Evolutionary conservation across 2,888 invertebrate species (phyloP).

Genomic region (Teleogryllus oceanicus): DNA sequence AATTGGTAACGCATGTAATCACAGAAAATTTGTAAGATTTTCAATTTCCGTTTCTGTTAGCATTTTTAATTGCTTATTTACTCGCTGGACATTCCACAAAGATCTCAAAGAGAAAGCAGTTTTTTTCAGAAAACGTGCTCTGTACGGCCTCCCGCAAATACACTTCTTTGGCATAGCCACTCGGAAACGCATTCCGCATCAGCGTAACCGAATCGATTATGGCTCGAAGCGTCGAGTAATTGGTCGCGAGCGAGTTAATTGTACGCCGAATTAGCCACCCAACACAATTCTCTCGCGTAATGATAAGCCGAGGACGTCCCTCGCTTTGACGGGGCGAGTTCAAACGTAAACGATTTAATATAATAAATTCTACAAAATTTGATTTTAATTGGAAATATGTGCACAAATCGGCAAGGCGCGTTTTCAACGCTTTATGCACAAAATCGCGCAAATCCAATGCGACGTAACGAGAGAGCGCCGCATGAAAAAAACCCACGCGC

Average conservation of each 20-base stretch:
- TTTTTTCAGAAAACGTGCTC: too few relatives aligned
- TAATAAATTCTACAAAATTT: conserved; percentile 10
- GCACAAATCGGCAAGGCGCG: conserved; percentile 6
- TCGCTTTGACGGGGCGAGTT: background rate
- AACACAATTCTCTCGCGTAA: background rate
- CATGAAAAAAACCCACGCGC: background rate
- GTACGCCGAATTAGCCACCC: background rate
- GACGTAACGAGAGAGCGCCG: background rate
- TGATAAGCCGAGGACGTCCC: background rate
- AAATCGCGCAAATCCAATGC: background rate
- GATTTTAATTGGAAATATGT: conserved; percentile 18
- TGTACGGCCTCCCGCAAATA: background rate
- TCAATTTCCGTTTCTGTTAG: too few relatives aligned
- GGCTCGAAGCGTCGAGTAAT: background rate
- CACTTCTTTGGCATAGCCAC: background rate
- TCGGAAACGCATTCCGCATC: background rate
- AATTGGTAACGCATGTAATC: too few relatives aligned
- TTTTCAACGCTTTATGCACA: conserved; percentile 1
- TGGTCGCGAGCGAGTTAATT: conserved; percentile 5
- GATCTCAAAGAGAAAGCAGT: too few relatives aligned
- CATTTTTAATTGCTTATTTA: too few relatives aligned
- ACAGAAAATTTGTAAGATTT: too few relatives aligned
- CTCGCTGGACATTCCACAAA: too few relatives aligned
- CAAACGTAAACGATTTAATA: background rate
- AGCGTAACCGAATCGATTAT: background rate